Evolutionary conservation across 1,140 invertebrate genomes (phyloP).

Genomic region (Bacillus rossius): DNA sequence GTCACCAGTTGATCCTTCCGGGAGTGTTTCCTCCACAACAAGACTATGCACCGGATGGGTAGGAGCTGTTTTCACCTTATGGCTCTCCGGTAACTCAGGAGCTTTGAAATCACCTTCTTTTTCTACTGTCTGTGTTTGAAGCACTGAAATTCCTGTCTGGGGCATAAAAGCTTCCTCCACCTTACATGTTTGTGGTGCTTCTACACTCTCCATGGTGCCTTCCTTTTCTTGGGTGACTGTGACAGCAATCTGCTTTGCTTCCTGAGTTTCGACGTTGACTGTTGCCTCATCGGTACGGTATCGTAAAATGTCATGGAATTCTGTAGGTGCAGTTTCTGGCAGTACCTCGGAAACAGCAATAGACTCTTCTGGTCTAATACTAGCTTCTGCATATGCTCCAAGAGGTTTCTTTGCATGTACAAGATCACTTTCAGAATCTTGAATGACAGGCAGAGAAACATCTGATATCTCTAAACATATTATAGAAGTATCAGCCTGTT

Average conservation of each 20-base stretch:
- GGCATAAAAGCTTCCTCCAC: conserved; percentile 40
- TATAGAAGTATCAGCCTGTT: conserved; percentile 46
- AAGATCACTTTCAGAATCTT: conserved; percentile 54
- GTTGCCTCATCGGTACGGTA: conserved; percentile 48
- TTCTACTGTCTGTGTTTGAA: conserved; percentile 48
- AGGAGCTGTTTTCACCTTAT: conserved; percentile 47
- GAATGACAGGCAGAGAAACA: conserved; percentile 44
- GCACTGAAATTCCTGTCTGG: conserved; percentile 45
- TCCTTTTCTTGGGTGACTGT: conserved; percentile 50
- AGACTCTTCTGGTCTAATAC: conserved; percentile 47
- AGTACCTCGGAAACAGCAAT: conserved; percentile 49
- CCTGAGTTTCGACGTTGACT: conserved; percentile 43
- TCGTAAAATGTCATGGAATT: conserved; percentile 48
- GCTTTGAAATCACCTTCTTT: conserved; percentile 48
- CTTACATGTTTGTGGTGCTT: conserved; percentile 36
- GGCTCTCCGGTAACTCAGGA: conserved; percentile 48
- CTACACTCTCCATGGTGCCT: conserved; percentile 33
- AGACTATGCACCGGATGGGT: conserved; percentile 50
- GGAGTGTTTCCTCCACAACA: conserved; percentile 51
- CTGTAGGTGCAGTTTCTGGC: conserved; percentile 46
- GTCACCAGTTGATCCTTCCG: conserved; percentile 44
- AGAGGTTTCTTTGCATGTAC: conserved; percentile 39
- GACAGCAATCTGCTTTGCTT: conserved; percentile 52
- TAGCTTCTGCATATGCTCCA: conserved; percentile 44
- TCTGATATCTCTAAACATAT: conserved; percentile 49